Percentiles rank a stretch among this genome's conserved stretches.
These are phyloP conservation scores for Phainopepla nitens DNA, from an alignment of 2,113 vertebrate species.

Conservation along the genomic window DNA sequence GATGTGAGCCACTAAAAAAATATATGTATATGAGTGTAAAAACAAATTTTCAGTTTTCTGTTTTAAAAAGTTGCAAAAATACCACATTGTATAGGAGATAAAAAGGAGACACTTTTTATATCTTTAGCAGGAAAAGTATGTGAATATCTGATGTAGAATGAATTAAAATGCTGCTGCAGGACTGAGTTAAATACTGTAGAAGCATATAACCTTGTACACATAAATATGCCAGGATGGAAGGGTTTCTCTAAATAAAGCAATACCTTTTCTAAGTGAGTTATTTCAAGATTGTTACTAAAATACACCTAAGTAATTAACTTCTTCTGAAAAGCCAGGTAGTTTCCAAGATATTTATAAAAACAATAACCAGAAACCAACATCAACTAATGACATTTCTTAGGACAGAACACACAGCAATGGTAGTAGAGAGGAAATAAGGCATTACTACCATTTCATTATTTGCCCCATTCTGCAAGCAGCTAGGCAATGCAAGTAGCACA, in stretches of 20 bases:
- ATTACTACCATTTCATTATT: background rate
- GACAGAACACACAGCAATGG: background rate
- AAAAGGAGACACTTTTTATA: background rate
- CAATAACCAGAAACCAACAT: background rate
- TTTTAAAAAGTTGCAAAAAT: background rate
- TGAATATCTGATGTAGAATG: background rate
- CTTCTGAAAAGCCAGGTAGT: background rate
- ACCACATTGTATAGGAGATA: background rate
- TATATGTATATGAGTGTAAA: background rate
- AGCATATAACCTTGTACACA: background rate
- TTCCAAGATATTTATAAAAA: background rate
- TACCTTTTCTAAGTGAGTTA: background rate
- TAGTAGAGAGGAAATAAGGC: background rate
- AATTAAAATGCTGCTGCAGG: background rate
- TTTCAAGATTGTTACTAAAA: background rate
- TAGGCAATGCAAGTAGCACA: background rate
- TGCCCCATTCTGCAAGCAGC: background rate
- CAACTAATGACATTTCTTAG: background rate
- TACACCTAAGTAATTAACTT: background rate
- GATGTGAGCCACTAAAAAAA: background rate
- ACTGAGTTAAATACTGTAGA: background rate
- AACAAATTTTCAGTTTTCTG: background rate
- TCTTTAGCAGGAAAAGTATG: background rate
- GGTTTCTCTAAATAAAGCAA: background rate
- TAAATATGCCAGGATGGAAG: background rate